Base-by-base conservation (phyloP, 2,797 vertebrate genomes). In the Cynodonichthys magdalenae region DNA sequence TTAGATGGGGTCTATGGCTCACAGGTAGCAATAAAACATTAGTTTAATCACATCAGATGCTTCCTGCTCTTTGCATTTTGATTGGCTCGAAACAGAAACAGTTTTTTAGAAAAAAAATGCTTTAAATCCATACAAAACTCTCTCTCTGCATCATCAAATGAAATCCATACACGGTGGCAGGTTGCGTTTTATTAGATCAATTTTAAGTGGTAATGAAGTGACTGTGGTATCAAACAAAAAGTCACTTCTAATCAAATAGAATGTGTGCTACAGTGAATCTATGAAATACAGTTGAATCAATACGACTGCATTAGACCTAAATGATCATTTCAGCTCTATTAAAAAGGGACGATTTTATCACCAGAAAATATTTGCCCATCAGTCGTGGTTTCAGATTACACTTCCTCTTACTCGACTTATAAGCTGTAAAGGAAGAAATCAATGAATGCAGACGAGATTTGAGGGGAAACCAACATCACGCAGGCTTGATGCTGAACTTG, bases 41-140 rank as follows among this genome's bases (percentile, higher is more conserved):
- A 77, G 79, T 87, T 86, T 81, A 77, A 87, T 89, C 66, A 62
- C 69, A 73, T 84, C 63, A 79, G 68, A 72, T 44, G 41, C 49
- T 54, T 75, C 27, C 41, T 60, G 63, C 36, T 67, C 47, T 54
- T 24, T 62, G 19, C 45, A 53, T 18, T 57, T 56, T 3, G 36
- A 56, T 57, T 67, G 18, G n/a, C 29, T 55, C 4, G 41, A 62
- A 56, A 61, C 19, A 31, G 47, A 39, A 63, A 15, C 24, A 14
- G 15, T 27, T 53, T 39, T 62, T 31, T 58, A 45, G 6, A 57
- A 63, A 68, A 47, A 4, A 53, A 44, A 58, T 8, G 57, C 28
- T 20, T 47, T 48, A n/a, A 18, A 60, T 10, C 63, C 36, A 53
- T 53, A 5, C 39, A 18, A 69, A 73, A n/a, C 11, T 57, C 53